These are phyloP conservation scores for Onychostoma macrolepis DNA, from an alignment of 2,113 vertebrate genomes.

Conservation along the genomic window DNA sequence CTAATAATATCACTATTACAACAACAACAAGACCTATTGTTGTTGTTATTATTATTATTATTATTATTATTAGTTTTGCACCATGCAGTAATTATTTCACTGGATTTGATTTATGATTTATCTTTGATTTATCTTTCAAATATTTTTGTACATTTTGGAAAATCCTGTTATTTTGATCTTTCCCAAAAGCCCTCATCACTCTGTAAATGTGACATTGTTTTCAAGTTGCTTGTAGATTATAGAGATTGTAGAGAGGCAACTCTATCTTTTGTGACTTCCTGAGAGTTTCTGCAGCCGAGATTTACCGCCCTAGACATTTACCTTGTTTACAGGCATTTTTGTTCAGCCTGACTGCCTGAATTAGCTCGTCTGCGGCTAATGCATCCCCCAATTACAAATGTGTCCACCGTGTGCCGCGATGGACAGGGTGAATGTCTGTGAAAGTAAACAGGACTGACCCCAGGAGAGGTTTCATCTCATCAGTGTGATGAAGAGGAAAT, in stretches of 20 bases:
- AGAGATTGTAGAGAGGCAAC: neutral
- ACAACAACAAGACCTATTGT: no score
- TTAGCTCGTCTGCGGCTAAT: neutral
- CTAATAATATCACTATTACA: no score
- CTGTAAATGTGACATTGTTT: neutral
- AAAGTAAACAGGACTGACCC: constrained; percentile 1
- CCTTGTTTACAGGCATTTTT: neutral
- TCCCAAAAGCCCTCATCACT: neutral
- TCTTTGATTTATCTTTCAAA: neutral
- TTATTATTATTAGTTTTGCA: no score
- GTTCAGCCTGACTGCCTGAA: neutral
- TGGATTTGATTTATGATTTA: no score
- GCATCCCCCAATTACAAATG: constrained; percentile 9
- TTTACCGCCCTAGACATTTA: neutral
- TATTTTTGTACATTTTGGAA: neutral
- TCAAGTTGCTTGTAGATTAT: neutral
- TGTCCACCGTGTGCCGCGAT: neutral
- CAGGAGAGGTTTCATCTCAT: constrained; percentile 42
- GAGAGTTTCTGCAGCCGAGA: neutral
- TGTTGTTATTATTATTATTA: no score
- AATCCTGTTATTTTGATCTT: neutral
- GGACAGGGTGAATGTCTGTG: constrained; percentile 21
- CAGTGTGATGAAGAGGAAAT: constrained; percentile 59
- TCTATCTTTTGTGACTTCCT: neutral
- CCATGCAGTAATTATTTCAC: no score